phyloP scores from a whole-genome alignment of 2,797 vertebrate species.

The Paramormyrops hopkinsi region DNA sequence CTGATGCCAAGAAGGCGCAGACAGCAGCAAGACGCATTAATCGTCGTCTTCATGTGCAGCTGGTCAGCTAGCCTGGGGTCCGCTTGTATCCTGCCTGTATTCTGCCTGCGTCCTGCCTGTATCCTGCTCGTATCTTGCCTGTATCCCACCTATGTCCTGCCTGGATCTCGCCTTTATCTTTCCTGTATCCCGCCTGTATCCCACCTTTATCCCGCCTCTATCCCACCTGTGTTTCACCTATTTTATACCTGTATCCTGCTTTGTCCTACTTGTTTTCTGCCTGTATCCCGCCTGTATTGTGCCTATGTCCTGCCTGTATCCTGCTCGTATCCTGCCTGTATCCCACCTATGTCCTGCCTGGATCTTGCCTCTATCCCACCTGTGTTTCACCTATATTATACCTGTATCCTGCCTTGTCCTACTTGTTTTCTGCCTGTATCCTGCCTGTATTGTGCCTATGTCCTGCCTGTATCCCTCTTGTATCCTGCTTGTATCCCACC shows the following conservation, averaged over 20 bases:
- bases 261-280: no score
- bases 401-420: background rate
- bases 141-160: background rate
- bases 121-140: background rate
- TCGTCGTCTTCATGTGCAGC: background rate
- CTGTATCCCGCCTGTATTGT: background rate
- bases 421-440: background rate
- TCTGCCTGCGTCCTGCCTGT: background rate
- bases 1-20: background rate
- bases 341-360: background rate
- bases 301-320: no score
- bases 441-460: background rate
- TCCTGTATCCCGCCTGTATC: background rate
- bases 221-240: no score
- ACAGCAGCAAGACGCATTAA: background rate
- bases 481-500: background rate
- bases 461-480: background rate
- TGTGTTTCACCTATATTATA: background rate
- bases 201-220: no score
- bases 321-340: background rate
- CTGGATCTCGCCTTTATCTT: background rate
- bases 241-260: no score
- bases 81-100: background rate
- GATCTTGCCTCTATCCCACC: background rate
- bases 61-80: background rate